Percentiles rank a stretch among this genome's conserved stretches.
Evolutionary conservation across 2,888 invertebrate species (phyloP).

Genomic region (Hipparchia semele): DNA sequence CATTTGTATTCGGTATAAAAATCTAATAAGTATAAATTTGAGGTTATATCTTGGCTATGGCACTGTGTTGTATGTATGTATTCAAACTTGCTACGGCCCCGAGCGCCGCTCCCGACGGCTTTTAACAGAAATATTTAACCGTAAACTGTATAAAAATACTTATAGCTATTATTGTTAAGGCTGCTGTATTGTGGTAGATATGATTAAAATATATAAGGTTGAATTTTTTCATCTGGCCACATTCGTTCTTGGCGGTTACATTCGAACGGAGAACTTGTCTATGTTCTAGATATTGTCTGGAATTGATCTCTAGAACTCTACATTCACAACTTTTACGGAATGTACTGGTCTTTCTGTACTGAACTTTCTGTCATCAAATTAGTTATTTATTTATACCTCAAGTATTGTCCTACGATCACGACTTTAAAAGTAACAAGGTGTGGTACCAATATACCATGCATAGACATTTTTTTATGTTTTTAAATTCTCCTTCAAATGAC

Average conservation of each 20-base stretch:
- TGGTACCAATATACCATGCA: neutral
- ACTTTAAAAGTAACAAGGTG: neutral
- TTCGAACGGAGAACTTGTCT: conserved; percentile 26
- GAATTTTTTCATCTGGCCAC: conserved; percentile 43
- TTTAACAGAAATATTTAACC: conserved; percentile 54
- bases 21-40: conserved; percentile 82
- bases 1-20: conserved; percentile 83
- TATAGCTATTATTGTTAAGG: conserved; percentile 81
- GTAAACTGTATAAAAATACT: conserved; percentile 80
- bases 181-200: conserved; percentile 63
- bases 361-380: neutral
- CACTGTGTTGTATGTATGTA: conserved; percentile 73
- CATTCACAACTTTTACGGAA: neutral
- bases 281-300: conserved; percentile 9
- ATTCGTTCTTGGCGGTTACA: conserved; percentile 30
- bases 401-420: no score
- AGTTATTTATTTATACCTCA: neutral
- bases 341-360: neutral
- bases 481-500: conserved; percentile 15
- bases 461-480: neutral
- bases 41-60: conserved; percentile 80
- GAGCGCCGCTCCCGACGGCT: conserved; percentile 52
- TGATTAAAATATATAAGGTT: conserved; percentile 47
- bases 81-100: conserved; percentile 73
- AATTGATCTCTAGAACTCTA: neutral